Percentiles rank a stretch among this genome's conserved stretches.
phyloP scores from a whole-genome alignment of 1,140 invertebrate species.

The Cydia pomonella region DNA sequence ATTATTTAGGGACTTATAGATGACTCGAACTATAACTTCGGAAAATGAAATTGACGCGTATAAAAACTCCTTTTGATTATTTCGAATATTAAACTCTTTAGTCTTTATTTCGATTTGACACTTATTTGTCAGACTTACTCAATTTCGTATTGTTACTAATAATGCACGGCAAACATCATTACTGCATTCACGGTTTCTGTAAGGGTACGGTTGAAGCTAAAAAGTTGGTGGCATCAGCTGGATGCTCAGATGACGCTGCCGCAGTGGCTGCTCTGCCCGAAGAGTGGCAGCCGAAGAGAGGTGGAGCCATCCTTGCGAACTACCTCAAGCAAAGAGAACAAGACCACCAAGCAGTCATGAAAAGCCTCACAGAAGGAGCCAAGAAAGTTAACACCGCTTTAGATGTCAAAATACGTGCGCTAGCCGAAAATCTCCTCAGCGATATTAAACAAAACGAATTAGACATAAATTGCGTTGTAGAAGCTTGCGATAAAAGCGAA shows the following conservation, averaged over 20 bases:
- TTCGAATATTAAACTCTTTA: neutral
- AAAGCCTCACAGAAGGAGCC: slow-evolving; percentile 45
- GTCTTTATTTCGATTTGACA: neutral
- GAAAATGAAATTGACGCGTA: neutral
- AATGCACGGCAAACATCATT: neutral
- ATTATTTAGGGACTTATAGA: no score
- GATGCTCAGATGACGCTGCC: slow-evolving; percentile 56
- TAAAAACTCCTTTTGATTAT: neutral
- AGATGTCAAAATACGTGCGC: slow-evolving; percentile 52
- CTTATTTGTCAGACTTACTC: neutral
- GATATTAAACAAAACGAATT: slow-evolving; percentile 55
- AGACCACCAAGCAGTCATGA: slow-evolving; percentile 45
- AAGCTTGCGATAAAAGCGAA: slow-evolving; percentile 35
- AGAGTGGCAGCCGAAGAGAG: slow-evolving; percentile 51
- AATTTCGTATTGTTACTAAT: neutral
- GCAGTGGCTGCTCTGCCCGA: slow-evolving; percentile 59
- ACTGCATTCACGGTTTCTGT: neutral
- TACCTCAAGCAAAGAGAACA: slow-evolving; percentile 58
- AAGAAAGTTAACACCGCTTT: slow-evolving; percentile 49
- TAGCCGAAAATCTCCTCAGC: slow-evolving; percentile 54
- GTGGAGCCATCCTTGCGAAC: slow-evolving; percentile 53
- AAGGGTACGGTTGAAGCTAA: neutral
- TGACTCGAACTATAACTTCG: no score
- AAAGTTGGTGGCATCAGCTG: slow-evolving; percentile 36
- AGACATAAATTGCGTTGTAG: slow-evolving; percentile 50